Evolutionary conservation across 2,797 vertebrate species (phyloP).

Genomic region (Danionella dracula): DNA sequence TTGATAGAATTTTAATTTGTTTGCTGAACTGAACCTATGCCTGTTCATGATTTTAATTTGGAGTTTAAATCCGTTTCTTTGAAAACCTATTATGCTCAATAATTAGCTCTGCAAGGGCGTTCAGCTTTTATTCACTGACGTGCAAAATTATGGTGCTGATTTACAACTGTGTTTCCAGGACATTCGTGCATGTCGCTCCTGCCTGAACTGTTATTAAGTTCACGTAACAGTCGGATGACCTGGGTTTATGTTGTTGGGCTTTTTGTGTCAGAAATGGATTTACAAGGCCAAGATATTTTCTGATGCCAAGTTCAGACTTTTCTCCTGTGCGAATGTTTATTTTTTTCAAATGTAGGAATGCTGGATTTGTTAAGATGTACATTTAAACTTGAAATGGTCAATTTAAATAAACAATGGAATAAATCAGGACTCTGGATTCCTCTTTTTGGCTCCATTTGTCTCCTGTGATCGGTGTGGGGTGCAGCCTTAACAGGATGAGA

Average conservation of each 20-base stretch:
- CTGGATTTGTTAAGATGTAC: no score
- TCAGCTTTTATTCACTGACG: not conserved
- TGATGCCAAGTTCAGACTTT: not conserved
- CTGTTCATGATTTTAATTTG: not conserved
- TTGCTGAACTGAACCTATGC: no score
- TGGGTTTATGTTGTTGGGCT: not conserved
- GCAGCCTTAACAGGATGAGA: no score
- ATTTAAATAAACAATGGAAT: no score
- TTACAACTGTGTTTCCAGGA: not conserved
- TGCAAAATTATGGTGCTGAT: constrained; percentile 13
- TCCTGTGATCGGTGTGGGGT: no score
- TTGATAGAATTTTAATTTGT: no score
- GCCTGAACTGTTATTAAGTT: not conserved
- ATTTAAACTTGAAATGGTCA: no score
- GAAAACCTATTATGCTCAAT: constrained; percentile 17
- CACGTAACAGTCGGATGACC: not conserved
- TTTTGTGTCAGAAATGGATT: not conserved
- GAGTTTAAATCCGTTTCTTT: not conserved
- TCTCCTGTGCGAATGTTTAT: no score
- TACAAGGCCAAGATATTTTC: not conserved
- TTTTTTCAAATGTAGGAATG: no score
- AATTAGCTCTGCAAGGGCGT: not conserved
- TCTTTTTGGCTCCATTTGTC: no score
- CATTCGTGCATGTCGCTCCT: not conserved
- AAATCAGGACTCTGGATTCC: no score